Conservation (phyloP, 92 coral and sea anemone species). For the Epizoanthus fatuus region DNA sequence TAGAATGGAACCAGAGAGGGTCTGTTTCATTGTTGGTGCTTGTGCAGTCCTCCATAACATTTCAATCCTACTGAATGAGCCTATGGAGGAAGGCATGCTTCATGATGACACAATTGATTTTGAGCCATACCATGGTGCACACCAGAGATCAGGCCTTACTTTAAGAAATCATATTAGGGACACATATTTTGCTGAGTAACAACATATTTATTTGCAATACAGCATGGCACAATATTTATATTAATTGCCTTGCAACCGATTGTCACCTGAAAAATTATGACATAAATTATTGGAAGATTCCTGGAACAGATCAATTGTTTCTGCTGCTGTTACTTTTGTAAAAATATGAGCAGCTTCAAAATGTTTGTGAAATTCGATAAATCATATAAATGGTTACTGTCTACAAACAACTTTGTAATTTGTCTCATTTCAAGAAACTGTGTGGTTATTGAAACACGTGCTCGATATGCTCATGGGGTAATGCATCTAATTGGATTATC, state of each 20-base stretch:
- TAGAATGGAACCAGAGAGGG: conserved; percentile 55
- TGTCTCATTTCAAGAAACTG: not conserved
- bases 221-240: not conserved
- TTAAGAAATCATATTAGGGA: conserved; percentile 6
- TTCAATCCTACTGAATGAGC: conserved; percentile 35
- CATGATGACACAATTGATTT: conserved; percentile 1
- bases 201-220: not conserved
- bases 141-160: conserved; percentile 13
- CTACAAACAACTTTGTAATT: not conserved
- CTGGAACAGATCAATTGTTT: not conserved
- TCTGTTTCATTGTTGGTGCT: conserved; percentile 46
- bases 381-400: conserved; percentile 3
- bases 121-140: conserved; percentile 20
- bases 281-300: conserved; percentile 1
- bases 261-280: not conserved
- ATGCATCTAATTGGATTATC: not conserved
- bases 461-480: too few relatives aligned
- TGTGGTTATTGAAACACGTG: not conserved
- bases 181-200: conserved; percentile 9
- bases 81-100: conserved; percentile 18
- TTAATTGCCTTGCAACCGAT: not conserved
- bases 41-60: conserved; percentile 43
- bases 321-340: not conserved
- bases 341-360: conserved; percentile 5
- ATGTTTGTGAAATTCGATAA: conserved; percentile 4